phyloP scores from a whole-genome alignment of 2,797 vertebrate genomes.

The Tolypeutes matacus region DNA sequence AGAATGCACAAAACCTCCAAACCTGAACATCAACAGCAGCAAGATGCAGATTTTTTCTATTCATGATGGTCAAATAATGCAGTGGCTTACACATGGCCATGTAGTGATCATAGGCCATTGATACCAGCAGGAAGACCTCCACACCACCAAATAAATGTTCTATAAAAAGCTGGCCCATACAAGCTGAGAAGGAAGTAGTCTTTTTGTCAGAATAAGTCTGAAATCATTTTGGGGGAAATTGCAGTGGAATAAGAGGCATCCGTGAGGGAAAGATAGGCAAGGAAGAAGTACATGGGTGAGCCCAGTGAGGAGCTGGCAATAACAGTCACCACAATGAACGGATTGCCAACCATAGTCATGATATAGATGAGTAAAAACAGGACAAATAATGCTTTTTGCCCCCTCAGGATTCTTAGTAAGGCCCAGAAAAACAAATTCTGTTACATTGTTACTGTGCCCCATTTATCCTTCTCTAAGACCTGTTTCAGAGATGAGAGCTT shows the following conservation, averaged over 20 bases:
- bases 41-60: not conserved
- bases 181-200: too few species aligned
- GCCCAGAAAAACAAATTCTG: constrained; percentile 71
- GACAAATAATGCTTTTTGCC: constrained; percentile 56
- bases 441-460: not conserved
- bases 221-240: not conserved
- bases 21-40: not conserved
- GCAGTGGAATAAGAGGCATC: constrained; percentile 46
- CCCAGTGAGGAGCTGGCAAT: not conserved
- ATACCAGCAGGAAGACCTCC: constrained; percentile 31
- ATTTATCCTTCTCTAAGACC: not conserved
- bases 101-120: constrained; percentile 66
- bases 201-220: too few species aligned
- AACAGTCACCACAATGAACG: constrained; percentile 59
- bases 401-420: constrained; percentile 61
- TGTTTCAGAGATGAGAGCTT: not conserved
- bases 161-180: too few species aligned
- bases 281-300: constrained; percentile 67
- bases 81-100: constrained; percentile 64
- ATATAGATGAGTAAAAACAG: constrained; percentile 67
- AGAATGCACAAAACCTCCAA: constrained; percentile 60
- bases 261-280: constrained; percentile 32
- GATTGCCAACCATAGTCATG: constrained; percentile 70
- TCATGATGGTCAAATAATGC: constrained; percentile 59
- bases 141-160: not conserved